phyloP scores from a whole-genome alignment of 2,113 vertebrate genomes.

The Lepus timidus region DNA sequence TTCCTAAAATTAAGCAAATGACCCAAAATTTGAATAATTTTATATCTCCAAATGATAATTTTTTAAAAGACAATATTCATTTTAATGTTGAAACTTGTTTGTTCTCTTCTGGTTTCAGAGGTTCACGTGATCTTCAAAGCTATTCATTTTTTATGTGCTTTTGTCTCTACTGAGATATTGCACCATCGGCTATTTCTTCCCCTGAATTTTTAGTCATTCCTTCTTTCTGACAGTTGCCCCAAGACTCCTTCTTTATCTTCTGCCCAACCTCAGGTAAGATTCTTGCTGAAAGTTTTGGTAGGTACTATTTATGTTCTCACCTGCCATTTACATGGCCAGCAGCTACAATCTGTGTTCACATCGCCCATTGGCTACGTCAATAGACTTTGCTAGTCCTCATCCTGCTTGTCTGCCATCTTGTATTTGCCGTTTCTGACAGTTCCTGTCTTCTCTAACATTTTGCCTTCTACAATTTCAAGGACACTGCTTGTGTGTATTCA shows the following conservation, averaged over 20 bases:
- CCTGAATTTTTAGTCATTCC: not conserved
- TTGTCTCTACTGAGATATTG: not conserved
- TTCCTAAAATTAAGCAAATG: slow-evolving; percentile 16
- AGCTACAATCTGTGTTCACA: not conserved
- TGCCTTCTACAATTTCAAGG: not conserved
- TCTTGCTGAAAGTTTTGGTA: not conserved
- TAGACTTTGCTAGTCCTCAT: not conserved
- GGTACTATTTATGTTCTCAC: not conserved
- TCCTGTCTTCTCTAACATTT: not conserved
- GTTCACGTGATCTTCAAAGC: not conserved
- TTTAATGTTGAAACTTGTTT: not conserved
- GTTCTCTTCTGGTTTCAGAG: not conserved
- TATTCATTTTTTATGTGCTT: not conserved
- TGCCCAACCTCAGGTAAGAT: not conserved
- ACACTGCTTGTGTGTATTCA: not conserved
- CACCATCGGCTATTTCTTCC: not conserved
- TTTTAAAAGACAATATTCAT: not conserved
- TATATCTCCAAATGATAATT: not conserved
- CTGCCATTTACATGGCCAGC: not conserved
- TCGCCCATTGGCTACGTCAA: not conserved
- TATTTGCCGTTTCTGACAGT: not conserved
- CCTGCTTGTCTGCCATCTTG: not conserved
- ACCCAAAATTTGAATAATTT: slow-evolving; percentile 17
- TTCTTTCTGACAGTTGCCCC: not conserved
- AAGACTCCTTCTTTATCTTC: not conserved